Evolutionary conservation across 2,797 vertebrate genomes (phyloP), one percentile per base, ranked within the genome.

Genomic region (Muscicapa striata): DNA sequence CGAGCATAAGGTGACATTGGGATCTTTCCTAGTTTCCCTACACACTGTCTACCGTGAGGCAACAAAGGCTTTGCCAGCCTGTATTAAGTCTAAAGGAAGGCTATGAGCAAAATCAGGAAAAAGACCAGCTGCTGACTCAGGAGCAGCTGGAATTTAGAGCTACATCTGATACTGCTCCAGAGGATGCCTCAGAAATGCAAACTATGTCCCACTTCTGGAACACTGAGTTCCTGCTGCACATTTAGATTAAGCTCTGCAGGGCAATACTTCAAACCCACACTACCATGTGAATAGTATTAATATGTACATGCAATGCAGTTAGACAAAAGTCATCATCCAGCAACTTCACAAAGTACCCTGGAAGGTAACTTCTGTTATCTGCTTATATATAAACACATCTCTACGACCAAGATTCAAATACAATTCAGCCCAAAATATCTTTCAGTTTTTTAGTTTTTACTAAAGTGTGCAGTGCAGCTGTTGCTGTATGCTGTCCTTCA

Each of bases 1-100:
- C 0, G 0, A 61, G 4, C 0, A 0, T 32, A 75, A 55, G 7
- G 19, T 38, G n/a, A 59, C 49, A 34, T 0, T 55, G 29, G 19
- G 38, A 43, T 48, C 11, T 40, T 59, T 67, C 32, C 45, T 23
- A 40, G 18, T 48, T n/a, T 43, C 34, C 72, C 43, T 29, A 67
- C 9, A n/a, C 10, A 5, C 7, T 30, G 29, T 29, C 45, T 64
- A 49, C 26, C 0, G 0, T 4, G 11, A 80, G 18, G 49, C 5
- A 15, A 57, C 8, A 84, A 49, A 11, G 40, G 13, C 38, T 57
- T 34, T 91, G 32, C 32, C 57, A 77, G 49, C 45, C 43, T 67
- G 9, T 36, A 36, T 13, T 32, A 27, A 32, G 8, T 13, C 22
- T 8, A 51, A 88, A 70, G 40, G 29, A 81, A 86, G 29, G 38